Conservation (phyloP, 2,113 vertebrate genomes). For the Turnix velox region DNA sequence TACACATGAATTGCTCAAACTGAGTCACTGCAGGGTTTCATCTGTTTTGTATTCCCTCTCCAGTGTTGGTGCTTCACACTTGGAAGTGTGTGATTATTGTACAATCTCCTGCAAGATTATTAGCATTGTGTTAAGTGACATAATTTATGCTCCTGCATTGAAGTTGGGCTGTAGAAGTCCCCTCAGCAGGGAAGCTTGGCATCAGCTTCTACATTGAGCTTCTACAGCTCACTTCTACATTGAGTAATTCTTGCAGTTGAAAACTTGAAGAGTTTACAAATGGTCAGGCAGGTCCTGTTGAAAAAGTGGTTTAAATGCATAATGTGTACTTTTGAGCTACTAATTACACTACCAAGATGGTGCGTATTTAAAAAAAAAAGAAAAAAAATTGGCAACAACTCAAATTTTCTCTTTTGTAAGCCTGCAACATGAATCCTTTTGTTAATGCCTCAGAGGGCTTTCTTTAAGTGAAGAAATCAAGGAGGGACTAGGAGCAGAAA, state of each 20-base stretch:
- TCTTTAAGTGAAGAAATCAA: not conserved
- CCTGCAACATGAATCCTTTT: constrained; percentile 18
- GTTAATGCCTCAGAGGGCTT: constrained; percentile 22
- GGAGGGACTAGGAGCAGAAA: not conserved
- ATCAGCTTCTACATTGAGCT: too few relatives aligned
- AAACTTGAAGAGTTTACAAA: not conserved
- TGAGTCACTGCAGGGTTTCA: constrained; percentile 9
- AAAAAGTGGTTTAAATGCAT: constrained; percentile 41
- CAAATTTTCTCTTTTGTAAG: not conserved
- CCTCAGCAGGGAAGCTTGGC: not conserved
- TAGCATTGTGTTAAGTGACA: not conserved
- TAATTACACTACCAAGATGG: constrained; percentile 44
- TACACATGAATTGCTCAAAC: not conserved
- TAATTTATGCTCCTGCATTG: not conserved
- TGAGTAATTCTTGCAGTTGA: not conserved
- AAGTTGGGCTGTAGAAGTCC: not conserved
- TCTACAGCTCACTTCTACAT: not conserved
- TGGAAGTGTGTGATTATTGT: constrained; percentile 12
- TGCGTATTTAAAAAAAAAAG: not conserved
- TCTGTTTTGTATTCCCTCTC: not conserved
- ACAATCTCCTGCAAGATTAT: constrained; percentile 2
- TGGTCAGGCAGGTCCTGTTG: not conserved
- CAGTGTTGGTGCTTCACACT: constrained; percentile 1
- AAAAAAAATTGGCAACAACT: not conserved
- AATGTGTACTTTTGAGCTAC: not conserved